Percentiles rank a stretch among this genome's conserved stretches.
These are phyloP conservation scores for Phyllotis vaccarum DNA, from an alignment of 2,797 vertebrate species.

Conservation along the genomic window DNA sequence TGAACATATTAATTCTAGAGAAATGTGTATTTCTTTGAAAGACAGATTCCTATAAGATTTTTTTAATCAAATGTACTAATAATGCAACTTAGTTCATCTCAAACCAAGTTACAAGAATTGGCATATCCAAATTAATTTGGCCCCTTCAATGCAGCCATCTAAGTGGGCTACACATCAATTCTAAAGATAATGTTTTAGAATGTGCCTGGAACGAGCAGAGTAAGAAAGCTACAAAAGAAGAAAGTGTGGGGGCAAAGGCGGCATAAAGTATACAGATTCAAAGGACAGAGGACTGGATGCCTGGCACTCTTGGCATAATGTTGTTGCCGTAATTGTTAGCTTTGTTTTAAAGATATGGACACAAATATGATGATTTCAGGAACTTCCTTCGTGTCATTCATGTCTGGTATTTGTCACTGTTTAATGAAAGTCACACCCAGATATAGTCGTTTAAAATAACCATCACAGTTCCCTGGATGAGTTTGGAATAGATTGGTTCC, in stretches of 20 bases:
- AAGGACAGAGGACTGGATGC: not conserved
- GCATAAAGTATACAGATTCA: not conserved
- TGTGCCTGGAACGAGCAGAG: not conserved
- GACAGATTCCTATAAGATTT: not conserved
- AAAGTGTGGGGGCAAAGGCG: not conserved
- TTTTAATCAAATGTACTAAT: not conserved
- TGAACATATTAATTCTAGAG: slow-evolving; percentile 13
- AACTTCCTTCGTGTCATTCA: not conserved
- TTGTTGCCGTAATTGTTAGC: not conserved
- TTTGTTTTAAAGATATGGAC: not conserved
- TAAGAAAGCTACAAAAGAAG: not conserved
- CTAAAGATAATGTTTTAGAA: not conserved
- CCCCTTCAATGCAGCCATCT: not conserved
- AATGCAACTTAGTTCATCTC: not conserved
- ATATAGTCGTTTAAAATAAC: not conserved
- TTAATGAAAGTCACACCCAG: not conserved
- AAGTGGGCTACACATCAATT: not conserved
- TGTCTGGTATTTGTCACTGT: not conserved
- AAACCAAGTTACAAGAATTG: not conserved
- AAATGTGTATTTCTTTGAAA: not conserved
- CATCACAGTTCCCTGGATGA: not conserved
- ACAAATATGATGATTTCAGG: not conserved
- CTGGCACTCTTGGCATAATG: not conserved
- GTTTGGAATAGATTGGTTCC: not conserved
- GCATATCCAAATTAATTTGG: not conserved